Base-by-base conservation (phyloP, 2,797 vertebrate genomes). In the Discoglossus pictus region DNA sequence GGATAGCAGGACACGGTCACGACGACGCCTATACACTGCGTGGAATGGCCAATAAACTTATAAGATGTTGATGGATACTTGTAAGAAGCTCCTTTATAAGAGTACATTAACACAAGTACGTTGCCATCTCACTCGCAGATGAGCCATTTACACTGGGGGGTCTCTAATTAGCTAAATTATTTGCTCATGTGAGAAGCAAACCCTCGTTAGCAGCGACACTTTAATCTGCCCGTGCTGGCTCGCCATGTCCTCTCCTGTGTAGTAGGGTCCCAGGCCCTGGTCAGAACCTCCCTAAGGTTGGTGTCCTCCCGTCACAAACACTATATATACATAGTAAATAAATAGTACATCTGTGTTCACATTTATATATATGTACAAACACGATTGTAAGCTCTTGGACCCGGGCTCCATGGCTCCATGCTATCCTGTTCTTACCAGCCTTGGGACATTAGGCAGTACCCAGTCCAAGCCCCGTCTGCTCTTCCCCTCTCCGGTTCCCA, bases 391-490 rank as follows among this genome's bases (percentile, higher is more conserved):
- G 42, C 39, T 10, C 2, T 9, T 38, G 11, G 52, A 46, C 50
- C 18, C n/a, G 17, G 20, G 13, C 7, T 8, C 27, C 27, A 8
- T 4, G 4, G 27, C 6, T 46, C 8, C 39, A 12, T 44, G 17
- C 24, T 21, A 15, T 16, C 23, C 17, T 6, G 13, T n/a, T 35
- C 6, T 40, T 38, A 43, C 17, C 15, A 58, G 42, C 63, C 53
- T 12, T 40, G 43, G 53, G 53, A 38, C 23, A 56, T 17, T 39
- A 50, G 60, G 60, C 60, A 25, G 43, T 40, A 54, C 38, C 78
- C 73, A 83, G 89, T 86, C 83, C 79, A 58, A 0, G 35, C 86
- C 82, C 82, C 70, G 61, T 78, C 51, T 53, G 73, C 74, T 72
- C 75, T 83, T 78, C 51, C 42, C 73, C 83, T 79, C 58, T 74